Evolutionary conservation across 2,113 vertebrate genomes (phyloP).

Genomic region (Phalacrocorax carbo): DNA sequence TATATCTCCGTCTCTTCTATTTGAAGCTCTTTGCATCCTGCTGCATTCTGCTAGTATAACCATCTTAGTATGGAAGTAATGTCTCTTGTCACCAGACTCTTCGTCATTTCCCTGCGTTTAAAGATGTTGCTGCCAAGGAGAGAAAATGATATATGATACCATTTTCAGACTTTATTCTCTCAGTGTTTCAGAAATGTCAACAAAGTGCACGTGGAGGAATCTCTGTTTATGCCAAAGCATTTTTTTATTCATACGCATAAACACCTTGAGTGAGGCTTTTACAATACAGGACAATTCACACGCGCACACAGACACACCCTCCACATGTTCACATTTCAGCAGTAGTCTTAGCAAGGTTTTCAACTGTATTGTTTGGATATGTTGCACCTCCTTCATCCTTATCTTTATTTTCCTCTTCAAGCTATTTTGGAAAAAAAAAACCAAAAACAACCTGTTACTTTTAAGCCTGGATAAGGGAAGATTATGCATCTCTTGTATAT

Average conservation of each 20-base stretch:
- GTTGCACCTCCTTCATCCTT: background rate
- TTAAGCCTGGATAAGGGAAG: constrained; percentile 16
- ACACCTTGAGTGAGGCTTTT: constrained; percentile 10
- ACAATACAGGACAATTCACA: background rate
- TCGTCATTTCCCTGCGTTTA: background rate
- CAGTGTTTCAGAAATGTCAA: background rate
- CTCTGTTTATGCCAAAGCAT: constrained; percentile 33
- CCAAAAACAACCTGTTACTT: background rate
- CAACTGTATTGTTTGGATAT: constrained; percentile 6
- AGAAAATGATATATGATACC: background rate
- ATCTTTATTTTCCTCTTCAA: background rate
- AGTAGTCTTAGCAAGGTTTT: background rate
- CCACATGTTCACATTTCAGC: background rate
- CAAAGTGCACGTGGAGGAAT: background rate
- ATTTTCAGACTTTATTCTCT: background rate
- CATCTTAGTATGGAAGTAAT: background rate
- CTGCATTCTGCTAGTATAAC: background rate
- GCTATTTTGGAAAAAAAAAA: background rate
- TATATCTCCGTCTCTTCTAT: background rate
- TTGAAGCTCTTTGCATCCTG: background rate
- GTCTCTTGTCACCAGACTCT: background rate
- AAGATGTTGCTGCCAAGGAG: background rate
- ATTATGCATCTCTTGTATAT: constrained; percentile 52
- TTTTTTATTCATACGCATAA: background rate
- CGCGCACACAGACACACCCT: background rate